phyloP scores from a whole-genome alignment of 2,797 vertebrate species.

The Pangasius macronema region DNA sequence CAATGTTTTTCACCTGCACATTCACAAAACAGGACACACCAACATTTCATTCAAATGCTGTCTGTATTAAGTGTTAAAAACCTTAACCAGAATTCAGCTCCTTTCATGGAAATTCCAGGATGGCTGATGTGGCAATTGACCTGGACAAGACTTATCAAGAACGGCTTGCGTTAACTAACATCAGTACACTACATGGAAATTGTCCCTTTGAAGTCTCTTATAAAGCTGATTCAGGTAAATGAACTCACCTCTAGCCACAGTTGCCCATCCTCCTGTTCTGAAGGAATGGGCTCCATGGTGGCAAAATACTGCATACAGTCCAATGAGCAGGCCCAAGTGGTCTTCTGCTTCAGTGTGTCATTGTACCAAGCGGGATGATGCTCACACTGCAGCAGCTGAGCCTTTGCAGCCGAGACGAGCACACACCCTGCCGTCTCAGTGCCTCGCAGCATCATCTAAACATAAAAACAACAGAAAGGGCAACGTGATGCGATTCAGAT shows the following conservation, averaged over 20 bases:
- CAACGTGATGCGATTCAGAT: not conserved
- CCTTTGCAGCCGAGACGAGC: slow-evolving; percentile 93
- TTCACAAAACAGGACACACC: slow-evolving; percentile 17
- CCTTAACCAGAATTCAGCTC: not conserved
- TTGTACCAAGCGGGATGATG: slow-evolving; percentile 96
- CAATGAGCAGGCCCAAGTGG: slow-evolving; percentile 93
- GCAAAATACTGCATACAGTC: slow-evolving; percentile 99
- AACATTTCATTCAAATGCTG: not conserved
- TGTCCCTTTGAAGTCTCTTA: not conserved
- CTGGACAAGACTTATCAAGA: not conserved
- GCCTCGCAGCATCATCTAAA: slow-evolving; percentile 94
- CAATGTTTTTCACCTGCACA: slow-evolving; percentile 94
- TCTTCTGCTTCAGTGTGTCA: slow-evolving; percentile 96
- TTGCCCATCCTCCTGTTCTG: slow-evolving; percentile 88
- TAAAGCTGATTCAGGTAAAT: no score
- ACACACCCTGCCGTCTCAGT: slow-evolving; percentile 96
- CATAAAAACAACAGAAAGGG: not conserved
- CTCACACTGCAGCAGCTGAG: slow-evolving; percentile 94
- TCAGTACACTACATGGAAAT: not conserved
- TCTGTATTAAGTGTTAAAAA: not conserved
- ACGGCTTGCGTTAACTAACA: not conserved
- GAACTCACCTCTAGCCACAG: slow-evolving; percentile 91
- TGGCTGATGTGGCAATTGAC: not conserved
- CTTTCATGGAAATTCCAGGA: not conserved
- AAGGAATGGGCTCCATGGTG: slow-evolving; percentile 91